These are phyloP conservation scores for Circaetus gallicus DNA, from an alignment of 2,113 vertebrate genomes.

Conservation along the genomic window DNA sequence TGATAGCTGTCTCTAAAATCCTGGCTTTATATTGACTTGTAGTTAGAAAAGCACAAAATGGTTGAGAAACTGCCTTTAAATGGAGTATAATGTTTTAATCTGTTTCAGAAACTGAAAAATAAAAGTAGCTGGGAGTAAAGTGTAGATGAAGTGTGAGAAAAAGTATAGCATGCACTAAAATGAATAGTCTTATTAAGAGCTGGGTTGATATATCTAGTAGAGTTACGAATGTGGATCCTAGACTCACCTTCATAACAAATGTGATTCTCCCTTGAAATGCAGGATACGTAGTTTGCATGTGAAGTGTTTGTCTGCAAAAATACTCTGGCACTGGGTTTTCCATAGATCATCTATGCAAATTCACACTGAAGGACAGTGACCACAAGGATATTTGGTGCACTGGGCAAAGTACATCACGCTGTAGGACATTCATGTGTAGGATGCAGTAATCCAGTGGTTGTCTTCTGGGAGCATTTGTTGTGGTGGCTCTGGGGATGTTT, in stretches of 20 bases:
- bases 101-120: not conserved
- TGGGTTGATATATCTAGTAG: not conserved
- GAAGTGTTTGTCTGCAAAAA: not conserved
- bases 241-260: not conserved
- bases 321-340: not conserved
- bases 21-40: not conserved
- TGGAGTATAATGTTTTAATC: not conserved
- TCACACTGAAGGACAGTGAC: not conserved
- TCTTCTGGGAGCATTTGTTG: not conserved
- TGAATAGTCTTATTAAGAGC: not conserved
- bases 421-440: not conserved
- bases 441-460: not conserved
- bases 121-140: not conserved
- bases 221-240: not conserved
- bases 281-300: rapidly evolving
- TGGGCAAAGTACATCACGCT: not conserved
- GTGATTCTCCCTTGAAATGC: not conserved
- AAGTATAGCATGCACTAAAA: not conserved
- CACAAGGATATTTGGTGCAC: too few species aligned
- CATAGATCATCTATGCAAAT: not conserved
- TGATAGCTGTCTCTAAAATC: not conserved
- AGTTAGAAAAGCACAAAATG: not conserved
- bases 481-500: not conserved
- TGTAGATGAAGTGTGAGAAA: not conserved
- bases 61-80: not conserved